Base-by-base conservation (phyloP, 2,888 invertebrate genomes). In the Sepiola atlantica region DNA sequence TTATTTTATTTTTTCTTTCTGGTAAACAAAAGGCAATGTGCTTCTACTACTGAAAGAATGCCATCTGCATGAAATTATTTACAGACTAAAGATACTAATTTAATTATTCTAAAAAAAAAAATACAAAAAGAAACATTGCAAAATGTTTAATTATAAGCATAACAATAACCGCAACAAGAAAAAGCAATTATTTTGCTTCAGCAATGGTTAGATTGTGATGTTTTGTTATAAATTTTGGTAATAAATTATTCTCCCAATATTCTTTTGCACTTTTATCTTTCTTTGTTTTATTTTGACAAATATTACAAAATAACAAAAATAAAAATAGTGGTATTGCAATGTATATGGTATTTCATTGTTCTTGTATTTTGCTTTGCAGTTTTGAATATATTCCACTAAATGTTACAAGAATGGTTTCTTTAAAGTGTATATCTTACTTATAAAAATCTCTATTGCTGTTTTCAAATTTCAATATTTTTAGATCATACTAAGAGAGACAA, bases 11-110 rank as follows among this genome's bases (percentile, higher is more conserved):
- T n/a, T n/a, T 77, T 77, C n/a, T 77, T 32, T 77, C 32, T 77
- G 77, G 14, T n/a, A 77, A 77, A n/a, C 77, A 77, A 32, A 77
- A 77, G 77, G 77, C 77, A 77, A 77, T 32, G n/a, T 77, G 77
- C 77, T 77, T 77, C 77, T 77, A 32, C 77, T 77, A 77, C 77
- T 77, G 77, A 77, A 77, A 77, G 77, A 77, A 77, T 77, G 77
- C 77, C n/a, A 77, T 32, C 32, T 77, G n/a, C 77, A 77, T 77
- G 77, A 32, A 77, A 77, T n/a, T 77, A 77, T 77, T 77, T n/a
- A 77, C n/a, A 77, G 77, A 77, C 77, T 77, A 77, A 77, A 77
- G 77, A 18, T 77, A 77, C 77, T 77, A 77, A 77, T 77, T 77
- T 77, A 77, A 77, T 77, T 77, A 77, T 32, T n/a, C 18, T 32